phyloP scores from a whole-genome alignment of 2,888 invertebrate genomes.

The Ophioninae sp. region DNA sequence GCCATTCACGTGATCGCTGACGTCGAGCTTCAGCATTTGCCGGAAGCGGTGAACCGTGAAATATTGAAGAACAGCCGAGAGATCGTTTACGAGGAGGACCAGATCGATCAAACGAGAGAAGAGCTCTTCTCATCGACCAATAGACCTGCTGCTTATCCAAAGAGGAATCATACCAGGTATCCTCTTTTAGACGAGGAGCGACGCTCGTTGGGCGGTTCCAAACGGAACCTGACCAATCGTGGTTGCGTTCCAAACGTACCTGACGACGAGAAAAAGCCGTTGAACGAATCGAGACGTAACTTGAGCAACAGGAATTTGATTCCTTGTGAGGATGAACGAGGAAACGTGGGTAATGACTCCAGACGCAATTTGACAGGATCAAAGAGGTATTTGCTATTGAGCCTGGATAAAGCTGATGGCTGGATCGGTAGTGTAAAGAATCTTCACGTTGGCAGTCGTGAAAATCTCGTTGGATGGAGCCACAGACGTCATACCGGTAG shows the following conservation, averaged over 20 bases:
- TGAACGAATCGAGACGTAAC: conserved; percentile 68
- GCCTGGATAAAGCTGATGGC: conserved; percentile 66
- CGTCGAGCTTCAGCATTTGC: conserved; percentile 70
- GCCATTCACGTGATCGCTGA: conserved; percentile 74
- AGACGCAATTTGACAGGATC: conserved; percentile 66
- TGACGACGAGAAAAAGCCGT: conserved; percentile 69
- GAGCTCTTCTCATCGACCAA: conserved; percentile 56
- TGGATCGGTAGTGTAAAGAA: conserved; percentile 64
- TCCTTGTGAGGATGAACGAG: conserved; percentile 60
- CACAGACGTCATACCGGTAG: conserved; percentile 69
- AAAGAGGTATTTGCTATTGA: conserved; percentile 67
- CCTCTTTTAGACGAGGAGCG: conserved; percentile 68
- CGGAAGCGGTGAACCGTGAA: conserved; percentile 73
- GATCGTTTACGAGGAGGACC: conserved; percentile 71
- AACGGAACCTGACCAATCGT: conserved; percentile 61
- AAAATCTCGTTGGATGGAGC: conserved; percentile 60
- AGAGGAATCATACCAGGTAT: conserved; percentile 52
- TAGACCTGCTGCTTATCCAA: conserved; percentile 22
- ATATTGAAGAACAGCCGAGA: conserved; percentile 74
- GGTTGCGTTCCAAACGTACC: conserved; percentile 16
- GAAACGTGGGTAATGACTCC: conserved; percentile 60
- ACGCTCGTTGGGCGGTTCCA: conserved; percentile 69
- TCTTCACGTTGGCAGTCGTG: conserved; percentile 61
- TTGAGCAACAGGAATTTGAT: conserved; percentile 56
- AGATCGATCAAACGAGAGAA: conserved; percentile 59